Evolutionary conservation across 2,113 vertebrate species (phyloP), one percentile per base, ranked within the genome.

Genomic region (Philantomba maxwellii): DNA sequence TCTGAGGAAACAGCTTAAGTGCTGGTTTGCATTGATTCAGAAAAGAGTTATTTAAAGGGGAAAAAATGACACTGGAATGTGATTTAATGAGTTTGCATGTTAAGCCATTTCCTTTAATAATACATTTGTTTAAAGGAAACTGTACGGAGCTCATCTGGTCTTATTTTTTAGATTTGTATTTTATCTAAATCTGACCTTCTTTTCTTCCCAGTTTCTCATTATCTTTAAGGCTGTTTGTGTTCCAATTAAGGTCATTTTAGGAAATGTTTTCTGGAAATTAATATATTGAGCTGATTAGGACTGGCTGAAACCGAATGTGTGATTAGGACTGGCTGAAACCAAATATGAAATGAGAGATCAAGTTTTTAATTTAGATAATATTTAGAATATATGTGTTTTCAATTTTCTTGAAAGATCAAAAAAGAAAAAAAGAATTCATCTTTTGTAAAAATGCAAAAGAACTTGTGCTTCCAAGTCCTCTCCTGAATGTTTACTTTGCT

Each of bases 21-120:
- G 85, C 75, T 87, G 49, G 70, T 89, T 97, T 80, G 5, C 75
- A 33, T 51, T 75, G 96, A 95, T 91, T 96, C 60, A 16, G 49
- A 85, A 91, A 98, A 82, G 55, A 73, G 33, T 95, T 97, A 93
- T 96, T 97, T 98, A 97, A 98, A 97, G 94, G 96, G 97, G 94
- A 97, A 98, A 91, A 92, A 84, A 70, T 60, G 70, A 95, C 47
- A 51, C 97, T 97, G 96, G 93, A 98, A 96, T 91, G 97, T 98
- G 93, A 96, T 97, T 97, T 98, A 98, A 98, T 98, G 97, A 98
- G 94, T 98, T 98, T 98, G 97, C 98, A 97, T 97, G 97, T 96
- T 97, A 97, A 98, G 90, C 90, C 97, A 98, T 98, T 98, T 98
- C 93, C 97, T 92, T 98, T 96, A 95, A 98, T 98, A 98, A 96